Percentiles rank a stretch among this genome's conserved stretches.
Evolutionary conservation across 2,113 vertebrate species (phyloP).

Genomic region (Lethenteron reissneri): DNA sequence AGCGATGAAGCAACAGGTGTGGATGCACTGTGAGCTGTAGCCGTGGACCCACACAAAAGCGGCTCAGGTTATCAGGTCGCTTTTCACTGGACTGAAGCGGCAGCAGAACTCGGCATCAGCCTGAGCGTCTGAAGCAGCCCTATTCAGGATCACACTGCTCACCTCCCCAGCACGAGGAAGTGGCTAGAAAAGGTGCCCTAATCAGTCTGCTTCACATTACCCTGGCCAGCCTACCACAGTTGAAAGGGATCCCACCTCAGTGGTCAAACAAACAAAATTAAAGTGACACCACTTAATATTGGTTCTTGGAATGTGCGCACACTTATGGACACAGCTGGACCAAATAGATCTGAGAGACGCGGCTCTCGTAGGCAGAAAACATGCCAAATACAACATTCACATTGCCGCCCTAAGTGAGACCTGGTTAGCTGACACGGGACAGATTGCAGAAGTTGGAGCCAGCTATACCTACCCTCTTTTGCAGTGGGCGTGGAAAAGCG

Average conservation of each 20-base stretch:
- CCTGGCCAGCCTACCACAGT: not conserved
- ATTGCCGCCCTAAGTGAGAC: not conserved
- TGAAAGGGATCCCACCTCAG: not conserved
- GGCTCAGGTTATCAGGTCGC: not conserved
- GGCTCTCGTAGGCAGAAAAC: not conserved
- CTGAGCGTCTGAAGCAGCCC: not conserved
- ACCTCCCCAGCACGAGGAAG: not conserved
- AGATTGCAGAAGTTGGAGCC: not conserved
- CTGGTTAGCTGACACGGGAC: not conserved
- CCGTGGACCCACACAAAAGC: not conserved
- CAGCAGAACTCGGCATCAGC: not conserved
- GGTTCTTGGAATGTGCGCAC: no score
- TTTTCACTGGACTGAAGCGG: not conserved
- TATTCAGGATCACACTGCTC: not conserved
- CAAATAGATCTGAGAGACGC: not conserved
- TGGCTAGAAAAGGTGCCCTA: not conserved
- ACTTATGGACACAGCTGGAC: no score
- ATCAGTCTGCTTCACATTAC: not conserved
- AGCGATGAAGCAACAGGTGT: not conserved
- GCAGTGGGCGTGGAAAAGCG: not conserved
- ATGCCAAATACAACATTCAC: not conserved
- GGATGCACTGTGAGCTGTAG: conserved; percentile 2
- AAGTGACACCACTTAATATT: no score
- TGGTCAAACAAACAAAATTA: not conserved
- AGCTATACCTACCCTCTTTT: not conserved